phyloP scores from a whole-genome alignment of 2,888 invertebrate species.

The Aporophyla lueneburgensis region DNA sequence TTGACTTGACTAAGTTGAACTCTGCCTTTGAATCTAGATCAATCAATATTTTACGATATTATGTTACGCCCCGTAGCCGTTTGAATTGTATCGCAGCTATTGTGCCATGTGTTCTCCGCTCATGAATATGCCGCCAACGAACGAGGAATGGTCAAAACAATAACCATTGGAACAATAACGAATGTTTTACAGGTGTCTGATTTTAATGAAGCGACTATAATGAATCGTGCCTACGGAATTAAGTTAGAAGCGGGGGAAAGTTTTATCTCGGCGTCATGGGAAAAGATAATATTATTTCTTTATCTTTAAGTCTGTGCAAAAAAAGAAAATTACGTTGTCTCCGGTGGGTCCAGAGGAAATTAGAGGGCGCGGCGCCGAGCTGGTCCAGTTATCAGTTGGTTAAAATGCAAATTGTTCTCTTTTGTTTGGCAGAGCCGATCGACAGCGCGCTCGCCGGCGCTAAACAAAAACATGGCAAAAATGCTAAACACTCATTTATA shows the following conservation, averaged over 20 bases:
- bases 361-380: constrained; percentile 78
- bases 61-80: constrained; percentile 21
- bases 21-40: constrained; percentile 48
- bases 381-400: constrained; percentile 86
- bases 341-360: constrained; percentile 78
- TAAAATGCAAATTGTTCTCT: constrained; percentile 89
- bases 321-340: constrained; percentile 82
- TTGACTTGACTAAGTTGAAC: constrained; percentile 50
- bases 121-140: constrained; percentile 46
- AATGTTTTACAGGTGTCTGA: constrained; percentile 47
- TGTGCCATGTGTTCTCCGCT: constrained; percentile 48
- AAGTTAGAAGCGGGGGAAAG: constrained; percentile 69
- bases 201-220: constrained; percentile 68
- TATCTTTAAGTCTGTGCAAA: constrained; percentile 74
- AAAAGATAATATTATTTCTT: constrained; percentile 78
- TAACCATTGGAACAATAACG: constrained; percentile 40
- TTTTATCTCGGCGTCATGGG: constrained; percentile 77
- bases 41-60: constrained; percentile 56
- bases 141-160: constrained; percentile 46
- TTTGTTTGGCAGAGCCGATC: constrained; percentile 84
- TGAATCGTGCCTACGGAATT: constrained; percentile 69
- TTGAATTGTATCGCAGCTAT: constrained; percentile 45
- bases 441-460: constrained; percentile 73
- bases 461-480: constrained; percentile 77
- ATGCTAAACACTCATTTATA: constrained; percentile 86